Base-by-base conservation (phyloP, 92 coral and sea anemone genomes). In the Palythoa grandis region DNA sequence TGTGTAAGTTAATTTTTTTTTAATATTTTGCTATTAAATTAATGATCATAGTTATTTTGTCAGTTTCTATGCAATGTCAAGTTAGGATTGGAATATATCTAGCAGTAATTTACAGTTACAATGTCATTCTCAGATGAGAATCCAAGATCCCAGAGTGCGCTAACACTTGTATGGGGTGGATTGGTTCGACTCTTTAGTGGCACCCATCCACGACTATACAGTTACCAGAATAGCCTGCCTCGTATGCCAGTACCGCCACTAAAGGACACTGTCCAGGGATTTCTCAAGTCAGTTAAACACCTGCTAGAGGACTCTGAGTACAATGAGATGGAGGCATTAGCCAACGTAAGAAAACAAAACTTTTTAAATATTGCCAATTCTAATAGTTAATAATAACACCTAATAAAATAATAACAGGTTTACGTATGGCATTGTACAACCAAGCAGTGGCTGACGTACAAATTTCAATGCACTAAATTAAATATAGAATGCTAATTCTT, bases 1-100 rank as follows among this genome's bases (percentile, higher is more conserved):
- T 97, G 99, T 97, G 99, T 97, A 86, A 95, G 99, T 93, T 69
- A 14, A 3, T n/a, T n/a, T n/a, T n/a, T n/a, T n/a, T n/a, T n/a
- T n/a, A n/a, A n/a, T 5, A 5, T 58, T 15, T 43, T 43, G n/a
- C 19, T 58, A 11, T 19, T 57, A 15, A 16, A 58, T 14, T 58
- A 58, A 58, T 15, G 65, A 58, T 4, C 65, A 43, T 8, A 43
- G 7, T 61, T 3, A 61, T 16, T 61, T 61, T 61, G 6, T 5
- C 68, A 61, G 7, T n/a, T 61, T 61, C 50, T 43, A 5, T 43
- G 9, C 50, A 43, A 43, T 43, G 3, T 43, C 50, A 43, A 43
- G 50, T 1, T 8, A 43, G 7, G 6, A 43, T 43, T 5, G 50
- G 9, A 43, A 43, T 43, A 43, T 5, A 43, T 43, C 50, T 43